Base-by-base conservation (phyloP, 2,113 vertebrate species). In the Dipodomys ordii region DNA sequence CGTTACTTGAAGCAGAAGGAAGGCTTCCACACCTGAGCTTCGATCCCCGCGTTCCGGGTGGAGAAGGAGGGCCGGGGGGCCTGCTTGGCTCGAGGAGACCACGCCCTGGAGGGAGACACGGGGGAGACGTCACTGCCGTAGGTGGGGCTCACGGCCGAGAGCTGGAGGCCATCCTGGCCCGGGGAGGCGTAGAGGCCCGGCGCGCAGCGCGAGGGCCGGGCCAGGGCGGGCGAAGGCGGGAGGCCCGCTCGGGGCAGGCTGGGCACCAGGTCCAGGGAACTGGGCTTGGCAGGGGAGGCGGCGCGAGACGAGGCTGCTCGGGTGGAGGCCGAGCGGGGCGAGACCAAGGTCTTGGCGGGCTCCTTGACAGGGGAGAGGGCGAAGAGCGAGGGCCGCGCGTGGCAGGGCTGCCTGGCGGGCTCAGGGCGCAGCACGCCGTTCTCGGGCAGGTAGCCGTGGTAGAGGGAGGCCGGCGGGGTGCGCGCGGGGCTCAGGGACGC, bases 21-120 rank as follows among this genome's bases (percentile, higher is more conserved):
- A 95, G 99, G 99, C 98, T 98, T 99, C 99, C 99, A 99, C 99
- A 99, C 99, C 99, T 99, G 99, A 6, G 99, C 98, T 97, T 99
- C 98, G 80, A 99, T 99, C 84, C 99, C 99, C 4, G 98, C 99
- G 8, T 98, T 99, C 97, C 98, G 98, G 94, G 99, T 98, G 94
- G 99, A 99, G 98, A 99, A 99, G 28, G 98, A 99, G 27, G 99
- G 99, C 89, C 99, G 98, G 30, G 99, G 99, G 12, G 99, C 98
- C 96, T 99, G 99, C 96, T 98, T 98, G 1, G 96, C 98, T 65
- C 98, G 97, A 8, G 99, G 98, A 0, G 99, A 98, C 95, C 98
- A 98, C 27, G 98, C 98, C 93, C 97, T 97, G 85, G 98, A 98
- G 0, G 98, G 98, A 25, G 99, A 99, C 76, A 97, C 97, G 2